These are phyloP conservation scores for Momotus momota DNA, from an alignment of 2,797 vertebrate species.

Conservation along the genomic window DNA sequence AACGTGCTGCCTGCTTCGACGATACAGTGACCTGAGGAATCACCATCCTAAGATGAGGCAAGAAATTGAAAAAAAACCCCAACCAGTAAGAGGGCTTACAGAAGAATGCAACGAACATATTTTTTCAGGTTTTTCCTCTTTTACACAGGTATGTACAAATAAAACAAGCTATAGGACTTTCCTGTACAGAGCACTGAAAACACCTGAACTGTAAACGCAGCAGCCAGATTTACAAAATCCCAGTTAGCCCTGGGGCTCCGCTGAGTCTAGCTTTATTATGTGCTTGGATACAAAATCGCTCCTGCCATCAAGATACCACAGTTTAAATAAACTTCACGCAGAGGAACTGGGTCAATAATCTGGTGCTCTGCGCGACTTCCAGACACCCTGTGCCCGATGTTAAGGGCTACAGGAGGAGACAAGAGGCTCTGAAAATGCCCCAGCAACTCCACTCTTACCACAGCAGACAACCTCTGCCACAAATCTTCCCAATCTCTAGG, in stretches of 20 bases:
- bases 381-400: fast-evolving
- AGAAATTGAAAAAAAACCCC: not conserved
- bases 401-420: not conserved
- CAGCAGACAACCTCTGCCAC: not conserved
- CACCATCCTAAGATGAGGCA: not conserved
- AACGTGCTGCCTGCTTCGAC: not conserved
- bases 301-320: not conserved
- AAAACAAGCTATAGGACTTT: not conserved
- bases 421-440: not conserved
- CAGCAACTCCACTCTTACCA: conserved; percentile 20
- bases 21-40: not conserved
- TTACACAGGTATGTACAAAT: not conserved
- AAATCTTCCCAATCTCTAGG: not conserved
- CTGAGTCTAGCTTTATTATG: not conserved
- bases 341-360: not conserved
- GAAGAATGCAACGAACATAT: not conserved
- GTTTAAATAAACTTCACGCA: not conserved
- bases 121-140: not conserved
- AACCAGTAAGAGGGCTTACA: not conserved
- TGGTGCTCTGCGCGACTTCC: not conserved
- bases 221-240: not conserved
- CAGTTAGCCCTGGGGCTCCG: not conserved
- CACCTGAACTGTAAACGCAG: not conserved
- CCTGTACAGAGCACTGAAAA: not conserved
- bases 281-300: not conserved